Percentiles rank a stretch among this genome's conserved stretches.
Conservation (phyloP, 2,888 invertebrate species). For the Theretra japonica region DNA sequence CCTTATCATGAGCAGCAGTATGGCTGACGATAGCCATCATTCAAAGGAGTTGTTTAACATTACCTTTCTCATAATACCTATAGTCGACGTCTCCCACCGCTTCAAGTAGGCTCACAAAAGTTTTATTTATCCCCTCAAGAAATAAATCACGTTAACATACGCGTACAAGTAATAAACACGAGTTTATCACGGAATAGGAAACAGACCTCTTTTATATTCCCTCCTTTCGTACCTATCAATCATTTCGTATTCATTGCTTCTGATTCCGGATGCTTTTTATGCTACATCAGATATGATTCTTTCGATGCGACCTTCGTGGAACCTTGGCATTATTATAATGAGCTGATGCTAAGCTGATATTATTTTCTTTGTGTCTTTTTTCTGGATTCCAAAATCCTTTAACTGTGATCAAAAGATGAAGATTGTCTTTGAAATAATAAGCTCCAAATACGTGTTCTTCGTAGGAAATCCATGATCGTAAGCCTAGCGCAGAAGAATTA, state of each 20-base stretch:
- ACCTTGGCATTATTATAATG: background rate
- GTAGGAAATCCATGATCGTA: too few species aligned
- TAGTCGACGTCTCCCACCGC: too few species aligned
- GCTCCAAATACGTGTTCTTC: too few species aligned
- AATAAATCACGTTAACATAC: conserved; percentile 2
- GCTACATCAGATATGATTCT: conserved; percentile 29
- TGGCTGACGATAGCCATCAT: too few species aligned
- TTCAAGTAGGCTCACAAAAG: background rate
- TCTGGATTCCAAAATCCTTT: too few species aligned
- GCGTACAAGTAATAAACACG: background rate
- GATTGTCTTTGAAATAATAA: too few species aligned
- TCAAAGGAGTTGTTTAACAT: too few species aligned
- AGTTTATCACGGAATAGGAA: conserved; percentile 5
- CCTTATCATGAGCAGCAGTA: too few species aligned
- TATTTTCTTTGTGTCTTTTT: too few species aligned
- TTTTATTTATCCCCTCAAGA: background rate
- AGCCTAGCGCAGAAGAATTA: too few species aligned
- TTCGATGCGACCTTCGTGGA: background rate
- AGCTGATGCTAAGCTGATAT: background rate
- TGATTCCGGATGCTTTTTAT: conserved; percentile 18
- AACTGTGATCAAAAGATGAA: too few species aligned
- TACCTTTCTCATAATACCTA: too few species aligned
- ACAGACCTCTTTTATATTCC: conserved; percentile 4
- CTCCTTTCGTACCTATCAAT: conserved; percentile 4
- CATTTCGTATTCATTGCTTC: conserved; percentile 14